A percentile compares a stretch with the other conserved stretches of the same genome.
Conservation (phyloP, 2,888 invertebrate genomes). For the Agriopis marginaria region DNA sequence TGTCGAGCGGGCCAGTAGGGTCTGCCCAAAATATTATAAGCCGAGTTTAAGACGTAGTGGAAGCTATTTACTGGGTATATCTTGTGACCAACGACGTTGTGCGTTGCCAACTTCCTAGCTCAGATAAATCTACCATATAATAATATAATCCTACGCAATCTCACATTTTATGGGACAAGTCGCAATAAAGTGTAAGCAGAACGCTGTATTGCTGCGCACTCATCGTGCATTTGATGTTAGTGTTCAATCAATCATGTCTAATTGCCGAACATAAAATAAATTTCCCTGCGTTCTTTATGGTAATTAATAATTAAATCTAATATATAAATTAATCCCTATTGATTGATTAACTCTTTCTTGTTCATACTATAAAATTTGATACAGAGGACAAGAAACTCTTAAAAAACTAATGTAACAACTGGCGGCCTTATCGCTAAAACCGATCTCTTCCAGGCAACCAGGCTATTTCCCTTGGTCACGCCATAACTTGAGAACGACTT, state of each 20-base stretch:
- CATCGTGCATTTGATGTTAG: slow-evolving; percentile 8
- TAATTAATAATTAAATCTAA: neutral
- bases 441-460: too few relatives aligned
- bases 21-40: slow-evolving; percentile 10
- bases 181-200: slow-evolving; percentile 32
- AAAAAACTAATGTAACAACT: too few relatives aligned
- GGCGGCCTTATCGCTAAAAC: too few relatives aligned
- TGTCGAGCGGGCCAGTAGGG: slow-evolving; percentile 13
- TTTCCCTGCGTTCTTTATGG: neutral
- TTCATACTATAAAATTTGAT: too few relatives aligned
- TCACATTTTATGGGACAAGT: slow-evolving; percentile 37
- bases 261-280: neutral
- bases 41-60: slow-evolving; percentile 27
- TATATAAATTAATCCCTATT: too few relatives aligned
- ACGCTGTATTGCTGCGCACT: slow-evolving; percentile 7
- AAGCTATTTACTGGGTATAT: slow-evolving; percentile 33
- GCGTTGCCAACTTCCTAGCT: slow-evolving; percentile 49
- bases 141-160: slow-evolving; percentile 38
- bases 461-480: too few relatives aligned
- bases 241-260: slow-evolving; percentile 17
- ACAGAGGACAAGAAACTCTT: too few relatives aligned
- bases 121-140: slow-evolving; percentile 45
- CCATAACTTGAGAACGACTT: too few relatives aligned
- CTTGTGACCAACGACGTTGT: slow-evolving; percentile 33
- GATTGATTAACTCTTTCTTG: too few relatives aligned